A percentile compares a stretch with the other conserved stretches of the same genome.
These are phyloP conservation scores for Cantharis rufa DNA, from an alignment of 2,888 invertebrate species.

Conservation along the genomic window DNA sequence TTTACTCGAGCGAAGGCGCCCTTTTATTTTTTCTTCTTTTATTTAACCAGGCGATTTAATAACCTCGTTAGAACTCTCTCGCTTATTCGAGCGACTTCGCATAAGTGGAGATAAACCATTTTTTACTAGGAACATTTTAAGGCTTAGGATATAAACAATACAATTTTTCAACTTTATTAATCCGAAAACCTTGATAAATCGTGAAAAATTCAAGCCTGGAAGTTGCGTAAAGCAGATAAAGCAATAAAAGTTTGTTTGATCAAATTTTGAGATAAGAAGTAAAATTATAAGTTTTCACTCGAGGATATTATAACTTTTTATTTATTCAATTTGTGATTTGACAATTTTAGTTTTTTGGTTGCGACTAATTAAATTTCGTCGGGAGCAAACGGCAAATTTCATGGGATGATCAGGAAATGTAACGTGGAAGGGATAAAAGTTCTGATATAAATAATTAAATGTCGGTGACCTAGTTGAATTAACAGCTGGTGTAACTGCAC, in stretches of 20 bases:
- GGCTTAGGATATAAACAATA: not conserved
- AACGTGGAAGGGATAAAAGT: constrained; percentile 6
- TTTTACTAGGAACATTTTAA: not conserved
- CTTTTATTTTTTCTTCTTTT: not conserved
- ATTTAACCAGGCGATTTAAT: not conserved
- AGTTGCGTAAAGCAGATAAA: not conserved
- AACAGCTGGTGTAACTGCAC: not conserved
- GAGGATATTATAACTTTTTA: not conserved
- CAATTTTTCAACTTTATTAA: not conserved
- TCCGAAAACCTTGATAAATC: not conserved
- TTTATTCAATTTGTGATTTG: not conserved
- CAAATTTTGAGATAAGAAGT: not conserved
- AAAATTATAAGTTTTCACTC: not conserved
- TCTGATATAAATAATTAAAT: constrained; percentile 15
- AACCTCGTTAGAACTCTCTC: not conserved
- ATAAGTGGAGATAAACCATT: not conserved
- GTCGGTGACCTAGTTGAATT: constrained; percentile 14
- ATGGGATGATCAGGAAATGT: not conserved
- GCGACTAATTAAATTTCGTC: not conserved
- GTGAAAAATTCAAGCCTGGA: not conserved
- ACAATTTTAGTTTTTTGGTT: not conserved
- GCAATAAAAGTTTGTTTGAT: not conserved
- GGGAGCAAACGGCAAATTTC: not conserved
- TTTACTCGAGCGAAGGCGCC: not conserved
- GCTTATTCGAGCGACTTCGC: not conserved